Base-by-base conservation (phyloP, 2,113 vertebrate species). In the Hippolais icterina region DNA sequence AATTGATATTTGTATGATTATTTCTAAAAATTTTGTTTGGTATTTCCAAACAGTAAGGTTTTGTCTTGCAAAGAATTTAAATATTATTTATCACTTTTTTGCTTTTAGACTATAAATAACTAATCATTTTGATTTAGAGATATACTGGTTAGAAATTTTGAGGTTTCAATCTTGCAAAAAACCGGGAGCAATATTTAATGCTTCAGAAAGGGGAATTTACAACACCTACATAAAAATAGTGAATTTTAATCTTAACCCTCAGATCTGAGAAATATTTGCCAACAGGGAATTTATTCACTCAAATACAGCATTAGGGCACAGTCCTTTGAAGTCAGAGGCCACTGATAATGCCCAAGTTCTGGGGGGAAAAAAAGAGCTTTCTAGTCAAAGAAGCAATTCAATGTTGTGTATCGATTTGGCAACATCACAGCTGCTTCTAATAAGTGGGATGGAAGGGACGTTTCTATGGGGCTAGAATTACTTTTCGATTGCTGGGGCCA, bases 371-470 rank as follows among this genome's bases (percentile, higher is more conserved):
- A 98, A 98, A 97, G 92, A 72, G 93, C 97, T 98, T 98, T 98
- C 98, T 98, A 98, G 98, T 98, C 98, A 98, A 98, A 98, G 93
- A 98, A 99, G 99, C 99, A 98, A 99, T 99, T 98, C 98, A 97
- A 97, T 98, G 98, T 98, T 98, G 97, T 91, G 79, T 99, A 99
- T 99, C 97, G 99, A 99, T 99, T 98, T 96, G 97, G 98, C 98
- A 98, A 98, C 99, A 99, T 99, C 99, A 98, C 98, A 98, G 98
- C 98, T 98, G 98, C 98, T 98, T 97, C 98, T 99, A 99, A 99
- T 99, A 98, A 99, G 98, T 97, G 97, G 98, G 97, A 97, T 98
- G 98, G 98, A 98, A 98, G 98, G 97, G 97, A 97, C 20, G 80
- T 98, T 98, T 98, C 97, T 98, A 93, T 98, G 98, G 97, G 98